Percentiles rank a stretch among this genome's conserved stretches.
Evolutionary conservation across 2,888 invertebrate species (phyloP).

Genomic region (Erannis defoliaria): DNA sequence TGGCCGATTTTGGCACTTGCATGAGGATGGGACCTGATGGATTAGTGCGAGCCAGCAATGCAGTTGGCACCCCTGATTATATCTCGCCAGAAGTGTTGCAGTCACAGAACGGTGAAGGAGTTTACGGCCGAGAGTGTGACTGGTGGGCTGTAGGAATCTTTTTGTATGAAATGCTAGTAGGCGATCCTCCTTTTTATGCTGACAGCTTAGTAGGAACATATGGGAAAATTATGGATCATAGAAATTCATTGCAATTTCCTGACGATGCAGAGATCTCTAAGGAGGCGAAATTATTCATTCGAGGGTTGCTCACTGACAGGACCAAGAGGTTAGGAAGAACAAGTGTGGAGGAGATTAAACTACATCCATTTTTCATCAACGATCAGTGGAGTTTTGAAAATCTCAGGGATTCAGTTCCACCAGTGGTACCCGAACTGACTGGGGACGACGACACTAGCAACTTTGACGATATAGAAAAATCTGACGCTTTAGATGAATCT

Average conservation of each 20-base stretch:
- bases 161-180: slow-evolving; percentile 99
- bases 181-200: slow-evolving; percentile 99
- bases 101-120: slow-evolving; percentile 97
- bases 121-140: slow-evolving; percentile 99
- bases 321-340: slow-evolving; percentile 95
- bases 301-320: slow-evolving; percentile 97
- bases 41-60: slow-evolving; percentile 97
- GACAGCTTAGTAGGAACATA: slow-evolving; percentile 99
- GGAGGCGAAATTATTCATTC: slow-evolving; percentile 95
- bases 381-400: slow-evolving; percentile 99
- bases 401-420: slow-evolving; percentile 97
- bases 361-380: slow-evolving; percentile 97
- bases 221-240: slow-evolving; percentile 99
- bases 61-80: slow-evolving; percentile 99
- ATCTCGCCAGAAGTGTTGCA: slow-evolving; percentile 99
- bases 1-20: slow-evolving; percentile 99
- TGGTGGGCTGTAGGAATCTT: slow-evolving; percentile 99
- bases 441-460: slow-evolving; percentile 99
- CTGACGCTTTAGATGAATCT: slow-evolving; percentile 96
- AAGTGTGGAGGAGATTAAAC: slow-evolving; percentile 97
- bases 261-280: slow-evolving; percentile 97
- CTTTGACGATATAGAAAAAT: slow-evolving; percentile 99
- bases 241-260: slow-evolving; percentile 97
- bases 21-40: slow-evolving; percentile 99
- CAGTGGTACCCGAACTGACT: slow-evolving; percentile 97